phyloP scores from a whole-genome alignment of 2,888 invertebrate genomes.

The Spatulosminthurus flaviceps region DNA sequence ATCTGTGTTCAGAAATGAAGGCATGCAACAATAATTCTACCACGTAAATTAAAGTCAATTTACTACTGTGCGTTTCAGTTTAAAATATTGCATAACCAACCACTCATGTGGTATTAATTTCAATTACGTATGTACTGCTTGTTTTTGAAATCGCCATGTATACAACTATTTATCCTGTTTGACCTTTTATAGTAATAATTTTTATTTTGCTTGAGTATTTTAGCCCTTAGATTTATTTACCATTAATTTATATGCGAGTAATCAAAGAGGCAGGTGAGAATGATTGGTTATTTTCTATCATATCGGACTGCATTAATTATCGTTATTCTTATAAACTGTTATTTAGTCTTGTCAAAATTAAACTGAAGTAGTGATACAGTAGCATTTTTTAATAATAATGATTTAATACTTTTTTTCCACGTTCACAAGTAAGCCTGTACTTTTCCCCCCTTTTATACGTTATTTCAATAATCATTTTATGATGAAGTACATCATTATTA shows the following conservation, averaged over 20 bases:
- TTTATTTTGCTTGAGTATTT: not conserved
- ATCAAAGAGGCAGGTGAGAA: not conserved
- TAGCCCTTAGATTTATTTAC: not conserved
- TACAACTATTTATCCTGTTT: not conserved
- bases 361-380: not conserved
- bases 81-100: too few species aligned
- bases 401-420: not conserved
- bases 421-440: not conserved
- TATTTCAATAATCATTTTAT: not conserved
- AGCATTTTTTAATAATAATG: not conserved
- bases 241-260: too few species aligned
- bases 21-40: too few species aligned
- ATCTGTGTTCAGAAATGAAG: too few species aligned
- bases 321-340: too few species aligned
- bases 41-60: too few species aligned
- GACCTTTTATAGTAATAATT: not conserved
- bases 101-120: too few species aligned
- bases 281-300: not conserved
- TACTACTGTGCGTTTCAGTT: too few species aligned
- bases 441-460: not conserved
- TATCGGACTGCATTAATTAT: not conserved
- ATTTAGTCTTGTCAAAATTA: not conserved
- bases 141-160: too few species aligned
- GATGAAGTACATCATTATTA: too few species aligned
- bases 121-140: too few species aligned